These are phyloP conservation scores for Rhingia rostrata DNA, from an alignment of 2,888 invertebrate species.

Conservation along the genomic window DNA sequence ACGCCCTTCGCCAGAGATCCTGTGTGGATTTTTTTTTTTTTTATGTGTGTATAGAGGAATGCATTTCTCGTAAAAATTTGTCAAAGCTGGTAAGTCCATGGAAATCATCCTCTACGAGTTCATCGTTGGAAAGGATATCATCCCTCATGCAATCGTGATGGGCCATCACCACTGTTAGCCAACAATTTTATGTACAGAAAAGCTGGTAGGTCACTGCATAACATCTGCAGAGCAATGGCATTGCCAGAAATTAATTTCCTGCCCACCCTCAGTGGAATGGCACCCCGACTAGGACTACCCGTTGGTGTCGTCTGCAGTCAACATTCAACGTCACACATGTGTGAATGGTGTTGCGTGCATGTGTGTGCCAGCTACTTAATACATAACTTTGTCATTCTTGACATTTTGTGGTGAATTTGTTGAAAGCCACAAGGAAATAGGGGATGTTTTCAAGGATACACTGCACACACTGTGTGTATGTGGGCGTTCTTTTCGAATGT, in stretches of 20 bases:
- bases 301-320: slow-evolving; percentile 58
- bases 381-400: slow-evolving; percentile 80
- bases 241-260: slow-evolving; percentile 54
- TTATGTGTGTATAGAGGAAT: not conserved
- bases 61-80: slow-evolving; percentile 17
- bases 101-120: not conserved
- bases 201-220: slow-evolving; percentile 46
- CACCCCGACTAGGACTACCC: slow-evolving; percentile 3
- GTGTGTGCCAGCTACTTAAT: slow-evolving; percentile 60
- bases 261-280: not conserved
- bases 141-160: not conserved
- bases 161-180: slow-evolving; percentile 11
- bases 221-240: slow-evolving; percentile 27
- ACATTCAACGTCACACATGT: slow-evolving; percentile 69
- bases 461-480: slow-evolving; percentile 24
- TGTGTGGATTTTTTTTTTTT: not conserved
- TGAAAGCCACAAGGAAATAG: slow-evolving; percentile 80
- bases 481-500: slow-evolving; percentile 61
- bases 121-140: not conserved
- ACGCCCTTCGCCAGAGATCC: slow-evolving; percentile 18
- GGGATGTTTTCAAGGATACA: slow-evolving; percentile 69
- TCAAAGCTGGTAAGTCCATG: slow-evolving; percentile 32
- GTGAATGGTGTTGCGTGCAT: slow-evolving; percentile 35
- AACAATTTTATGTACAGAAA: slow-evolving; percentile 42
- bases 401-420: slow-evolving; percentile 83